Percentiles rank a stretch among this genome's conserved stretches.
Evolutionary conservation across 1,140 invertebrate species (phyloP).

Genomic region (Armadillidium nasatum): DNA sequence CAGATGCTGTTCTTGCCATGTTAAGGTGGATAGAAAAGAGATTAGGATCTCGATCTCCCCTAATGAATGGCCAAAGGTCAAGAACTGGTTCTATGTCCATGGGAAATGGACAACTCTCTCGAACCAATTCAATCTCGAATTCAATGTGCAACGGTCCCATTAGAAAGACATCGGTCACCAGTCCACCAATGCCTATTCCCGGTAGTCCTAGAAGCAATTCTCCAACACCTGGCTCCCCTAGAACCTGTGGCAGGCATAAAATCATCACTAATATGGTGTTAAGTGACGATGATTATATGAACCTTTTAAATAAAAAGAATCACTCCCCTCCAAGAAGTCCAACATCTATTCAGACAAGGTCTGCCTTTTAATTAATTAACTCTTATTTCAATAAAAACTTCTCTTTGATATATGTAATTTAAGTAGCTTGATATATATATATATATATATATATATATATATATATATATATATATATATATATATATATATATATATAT

Average conservation of each 20-base stretch:
- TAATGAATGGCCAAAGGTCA: conserved; percentile 2
- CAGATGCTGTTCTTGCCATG: conserved; percentile 81
- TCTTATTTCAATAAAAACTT: too few species aligned
- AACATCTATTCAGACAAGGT: background rate
- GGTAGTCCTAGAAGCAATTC: background rate
- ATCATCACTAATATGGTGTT: conserved; percentile 26
- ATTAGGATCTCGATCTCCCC: conserved; percentile 54
- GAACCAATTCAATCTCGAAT: background rate
- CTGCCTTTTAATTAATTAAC: background rate
- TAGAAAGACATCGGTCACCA: background rate
- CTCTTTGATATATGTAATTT: too few species aligned
- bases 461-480: too few species aligned
- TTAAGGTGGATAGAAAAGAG: conserved; percentile 83
- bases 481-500: too few species aligned
- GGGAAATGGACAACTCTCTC: background rate
- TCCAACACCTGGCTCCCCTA: background rate
- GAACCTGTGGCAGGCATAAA: background rate
- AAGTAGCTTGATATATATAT: too few species aligned
- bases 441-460: too few species aligned
- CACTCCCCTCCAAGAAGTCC: conserved; percentile 7
- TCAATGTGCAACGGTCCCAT: background rate
- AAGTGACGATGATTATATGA: conserved; percentile 20
- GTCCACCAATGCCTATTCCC: too few species aligned
- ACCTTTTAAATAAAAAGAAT: background rate
- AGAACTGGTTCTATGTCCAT: conserved; percentile 16